A percentile compares a stretch with the other conserved stretches of the same genome.
Evolutionary conservation across 2,888 invertebrate genomes (phyloP).

Genomic region (Philhelius pedissequus): DNA sequence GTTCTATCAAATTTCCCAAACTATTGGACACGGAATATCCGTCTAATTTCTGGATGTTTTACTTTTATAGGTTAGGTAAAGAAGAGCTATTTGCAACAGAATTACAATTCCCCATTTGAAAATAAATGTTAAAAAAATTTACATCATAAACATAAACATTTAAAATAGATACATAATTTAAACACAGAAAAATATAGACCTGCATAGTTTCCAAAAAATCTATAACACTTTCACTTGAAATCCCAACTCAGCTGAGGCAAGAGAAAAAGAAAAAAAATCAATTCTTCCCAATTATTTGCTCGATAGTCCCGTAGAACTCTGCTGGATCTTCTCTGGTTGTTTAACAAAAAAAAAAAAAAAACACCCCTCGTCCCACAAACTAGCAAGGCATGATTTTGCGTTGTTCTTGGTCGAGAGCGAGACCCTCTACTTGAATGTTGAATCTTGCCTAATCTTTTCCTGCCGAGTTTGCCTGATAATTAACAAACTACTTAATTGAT

Average conservation of each 20-base stretch:
- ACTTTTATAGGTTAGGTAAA: conserved; percentile 57
- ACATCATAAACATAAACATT: conserved; percentile 1
- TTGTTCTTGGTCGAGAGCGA: neutral
- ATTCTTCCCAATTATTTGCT: conserved; percentile 57
- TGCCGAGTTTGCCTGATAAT: neutral
- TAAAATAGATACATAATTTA: neutral
- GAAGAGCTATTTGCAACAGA: neutral
- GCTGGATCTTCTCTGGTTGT: neutral
- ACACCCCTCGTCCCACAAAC: neutral
- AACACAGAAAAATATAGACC: conserved; percentile 13
- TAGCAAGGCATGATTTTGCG: neutral
- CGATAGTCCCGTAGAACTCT: conserved; percentile 37
- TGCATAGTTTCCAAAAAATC: conserved; percentile 35
- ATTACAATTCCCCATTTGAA: neutral
- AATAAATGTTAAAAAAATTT: neutral
- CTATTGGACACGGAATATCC: neutral
- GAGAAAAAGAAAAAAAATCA: conserved; percentile 46
- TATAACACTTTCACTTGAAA: conserved; percentile 38
- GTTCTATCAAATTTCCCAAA: neutral
- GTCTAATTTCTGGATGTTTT: conserved; percentile 12
- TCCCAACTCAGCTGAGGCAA: conserved; percentile 18
- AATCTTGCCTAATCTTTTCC: neutral
- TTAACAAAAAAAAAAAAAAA: conserved; percentile 49
- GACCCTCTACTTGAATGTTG: neutral
- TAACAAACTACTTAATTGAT: neutral